Conservation (phyloP, 2,888 invertebrate genomes). For the Helobdella robusta region DNA sequence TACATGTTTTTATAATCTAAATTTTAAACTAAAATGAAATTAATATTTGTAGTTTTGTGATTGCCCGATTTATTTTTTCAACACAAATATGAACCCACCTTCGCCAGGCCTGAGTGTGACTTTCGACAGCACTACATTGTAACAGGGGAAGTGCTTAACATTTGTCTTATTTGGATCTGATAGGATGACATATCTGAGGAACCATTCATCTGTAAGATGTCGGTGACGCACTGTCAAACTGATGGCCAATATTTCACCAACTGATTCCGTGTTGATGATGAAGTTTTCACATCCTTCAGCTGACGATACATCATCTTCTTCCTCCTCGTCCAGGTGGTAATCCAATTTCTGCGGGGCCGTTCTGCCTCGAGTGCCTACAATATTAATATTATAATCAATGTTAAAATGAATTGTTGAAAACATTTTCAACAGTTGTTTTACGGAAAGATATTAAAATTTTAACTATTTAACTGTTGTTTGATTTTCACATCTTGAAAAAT, state of each 20-base stretch:
- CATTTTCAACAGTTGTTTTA: no score
- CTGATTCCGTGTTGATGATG: conserved; percentile 30
- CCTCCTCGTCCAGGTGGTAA: conserved; percentile 29
- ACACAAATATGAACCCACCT: conserved; percentile 26
- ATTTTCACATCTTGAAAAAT: background rate
- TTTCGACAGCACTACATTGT: conserved; percentile 33
- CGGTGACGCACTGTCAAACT: conserved; percentile 33
- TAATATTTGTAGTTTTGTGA: background rate
- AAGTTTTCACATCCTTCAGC: conserved; percentile 27
- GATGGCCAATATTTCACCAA: conserved; percentile 34
- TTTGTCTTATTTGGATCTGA: conserved; percentile 26
- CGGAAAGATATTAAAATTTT: no score
- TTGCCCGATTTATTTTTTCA: background rate
- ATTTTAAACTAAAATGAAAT: background rate
- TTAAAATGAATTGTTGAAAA: no score
- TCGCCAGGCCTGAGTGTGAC: conserved; percentile 34
- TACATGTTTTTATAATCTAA: background rate
- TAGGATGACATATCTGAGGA: conserved; percentile 32
- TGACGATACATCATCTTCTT: conserved; percentile 20
- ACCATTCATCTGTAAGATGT: conserved; percentile 35
- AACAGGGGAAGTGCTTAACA: conserved; percentile 34
- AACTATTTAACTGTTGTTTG: no score
- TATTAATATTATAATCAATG: background rate
- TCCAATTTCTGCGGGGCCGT: conserved; percentile 32
- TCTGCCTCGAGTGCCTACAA: conserved; percentile 32